Base-by-base conservation (phyloP, 30 jellyfish, hydroid and myxozoan genomes). In the Clytia hemisphaerica region DNA sequence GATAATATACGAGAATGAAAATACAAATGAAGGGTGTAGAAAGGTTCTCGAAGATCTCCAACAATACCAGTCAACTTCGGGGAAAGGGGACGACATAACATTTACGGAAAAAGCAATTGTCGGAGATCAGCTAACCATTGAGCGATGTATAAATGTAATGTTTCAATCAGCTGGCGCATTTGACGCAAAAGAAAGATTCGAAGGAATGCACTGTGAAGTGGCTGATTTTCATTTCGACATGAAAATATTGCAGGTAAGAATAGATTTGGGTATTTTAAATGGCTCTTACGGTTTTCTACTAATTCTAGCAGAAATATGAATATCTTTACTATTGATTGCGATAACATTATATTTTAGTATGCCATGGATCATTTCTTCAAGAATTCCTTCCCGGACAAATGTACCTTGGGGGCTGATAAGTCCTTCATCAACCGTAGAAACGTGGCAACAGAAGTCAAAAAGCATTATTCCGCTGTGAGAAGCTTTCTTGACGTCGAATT, bases 51-150 rank as follows among this genome's bases (percentile, higher is more conserved):
- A 54, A 50, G 83, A 71, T 36, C 32, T 71, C 22, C 83, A 71
- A 33, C 83, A 71, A 33, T 71, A 71, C 36, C 83, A 71, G 75
- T 75, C 83, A 2, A 29, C 44, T 38, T 49, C 45, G 35, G 76
- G 75, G 4, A 62, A 71, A 12, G 62, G 75, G 5, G 75, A 71
- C 26, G 49, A 71, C 9, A 50, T 15, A 36, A 31, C 42, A 15
- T 71, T 50, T 71, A 75, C 44, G 46, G 35, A 61, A 24, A 74
- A 71, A 71, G 83, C 63, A 32, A 6, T 6, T n/a, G 75, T 50
- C 9, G 83, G 75, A 4, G 76, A 71, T 46, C 83, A 71, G 76
- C 76, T 71, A 1, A 71, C 75, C 42, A 61, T 71, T 27, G 83
- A 71, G 35, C 67, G 83, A 54, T 74, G 42, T 9, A 34, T 21